Base-by-base conservation (phyloP, 2,113 vertebrate species). In the Taurulus bubalis region DNA sequence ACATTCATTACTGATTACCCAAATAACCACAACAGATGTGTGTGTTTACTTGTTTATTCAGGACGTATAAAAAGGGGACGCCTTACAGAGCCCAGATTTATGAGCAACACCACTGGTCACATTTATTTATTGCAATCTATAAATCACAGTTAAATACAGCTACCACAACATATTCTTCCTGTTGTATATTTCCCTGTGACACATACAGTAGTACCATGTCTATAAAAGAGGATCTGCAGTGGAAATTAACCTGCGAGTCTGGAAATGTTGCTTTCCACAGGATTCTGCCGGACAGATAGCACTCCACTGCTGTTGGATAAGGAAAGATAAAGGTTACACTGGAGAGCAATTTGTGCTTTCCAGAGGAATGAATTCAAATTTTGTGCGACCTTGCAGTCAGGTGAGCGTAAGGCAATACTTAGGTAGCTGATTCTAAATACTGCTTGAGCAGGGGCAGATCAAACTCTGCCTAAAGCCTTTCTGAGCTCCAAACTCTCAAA, bases 401-500 rank as follows among this genome's bases (percentile, higher is more conserved):
- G 88, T 92, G 79, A 89, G 72, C 11, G 26, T 49, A 40, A 82
- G 82, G 85, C 85, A 86, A 87, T 81, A 84, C 71, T 79, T 73
- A 60, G 71, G 76, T 76, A 71, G 67, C 64, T 69, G 69, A 84
- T 84, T 88, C 68, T 75, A 75, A 91, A 85, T 77, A 87, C 69
- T 58, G 74, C 55, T 79, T 3, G 8, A 84, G 78, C 65, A 79
- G 71, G 66, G 36, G 59, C 73, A 84, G 71, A 90, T 90, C 87
- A 89, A 85, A 91, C 77, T 81, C 58, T 38, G 76, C 69, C 86
- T 76, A 79, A 89, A 92, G 84, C 89, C 80, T 65, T 73, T 60
- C 71, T 89, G 85, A 90, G 89, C 92, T 88, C 73, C 84, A 86
- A 90, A 89, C 83, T 83, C 86, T 91, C 83, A 77, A 83, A 87